Evolutionary conservation across 2,888 invertebrate genomes (phyloP), one percentile per base, ranked within the genome.

Genomic region (Caradrina kadenii): DNA sequence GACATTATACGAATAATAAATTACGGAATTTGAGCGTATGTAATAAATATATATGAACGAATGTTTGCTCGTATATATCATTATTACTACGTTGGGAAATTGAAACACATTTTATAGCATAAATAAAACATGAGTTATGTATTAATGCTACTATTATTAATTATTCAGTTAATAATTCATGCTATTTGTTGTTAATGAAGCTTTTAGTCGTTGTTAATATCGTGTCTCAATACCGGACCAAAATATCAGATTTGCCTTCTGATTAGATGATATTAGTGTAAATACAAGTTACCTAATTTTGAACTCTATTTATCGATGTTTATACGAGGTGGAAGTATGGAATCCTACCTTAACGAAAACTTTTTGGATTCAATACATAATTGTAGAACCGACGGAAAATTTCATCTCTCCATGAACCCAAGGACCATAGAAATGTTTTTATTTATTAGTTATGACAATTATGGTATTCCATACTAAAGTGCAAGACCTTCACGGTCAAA

Each of bases 1-100:
- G 70, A 80, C 64, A 81, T 81, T 66, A 76, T 35, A 55, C 65
- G 71, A 78, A 62, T 80, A 71, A 81, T 73, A 80, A 76, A 79
- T 79, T 68, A 75, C 50, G 42, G 76, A 63, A 75, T 75, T 69
- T 63, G 53, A 69, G 42, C 69, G 53, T 61, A 54, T 55, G 53
- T 35, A 58, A 66, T 66, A 55, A 35, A 53, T 63, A 50, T 19
- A 53, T 65, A 68, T 6, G 48, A 42, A 19, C 52, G 21, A 50
- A 65, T 48, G 31, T 49, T 17, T 53, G 54, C 19, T 42, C 31
- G 21, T 48, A 31, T 67, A 22, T 35, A 8, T 58, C 56, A 31
- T 72, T 48, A 56, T n/a, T 13, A 58, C 15, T 39, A 8, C 42
- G 64, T 55, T 73, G 35, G 22, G 13, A 13, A 64, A 49, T 64